Percentiles rank a stretch among this genome's conserved stretches.
phyloP scores from a whole-genome alignment of 1,140 invertebrate species.

The Formica selysi region DNA sequence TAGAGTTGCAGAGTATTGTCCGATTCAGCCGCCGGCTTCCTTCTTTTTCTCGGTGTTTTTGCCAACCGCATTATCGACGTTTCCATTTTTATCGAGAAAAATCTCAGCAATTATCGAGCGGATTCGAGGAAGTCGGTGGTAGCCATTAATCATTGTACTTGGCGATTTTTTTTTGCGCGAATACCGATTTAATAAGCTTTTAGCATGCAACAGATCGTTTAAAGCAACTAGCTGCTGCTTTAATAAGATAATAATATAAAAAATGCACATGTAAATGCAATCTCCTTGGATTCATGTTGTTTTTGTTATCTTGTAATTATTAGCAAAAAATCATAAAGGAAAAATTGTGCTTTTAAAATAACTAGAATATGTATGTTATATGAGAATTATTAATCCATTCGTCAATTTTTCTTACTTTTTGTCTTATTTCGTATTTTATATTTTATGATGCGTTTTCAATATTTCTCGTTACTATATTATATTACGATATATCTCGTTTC shows the following conservation, averaged over 20 bases:
- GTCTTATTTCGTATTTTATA: background rate
- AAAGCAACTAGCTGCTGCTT: background rate
- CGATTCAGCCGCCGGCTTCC: background rate
- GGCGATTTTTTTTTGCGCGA: background rate
- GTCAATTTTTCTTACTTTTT: background rate
- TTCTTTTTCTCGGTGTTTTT: constrained; percentile 12
- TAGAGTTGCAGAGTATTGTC: background rate
- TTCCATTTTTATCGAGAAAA: constrained; percentile 44
- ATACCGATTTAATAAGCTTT: constrained; percentile 29
- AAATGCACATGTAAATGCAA: background rate
- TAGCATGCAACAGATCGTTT: background rate
- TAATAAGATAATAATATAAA: constrained; percentile 5
- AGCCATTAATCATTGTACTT: constrained; percentile 36
- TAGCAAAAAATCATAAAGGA: background rate
- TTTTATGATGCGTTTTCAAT: background rate
- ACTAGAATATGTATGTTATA: background rate
- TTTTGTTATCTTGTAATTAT: constrained; percentile 18
- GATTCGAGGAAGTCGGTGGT: background rate
- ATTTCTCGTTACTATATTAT: background rate
- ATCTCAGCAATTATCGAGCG: background rate
- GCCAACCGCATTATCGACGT: constrained; percentile 34
- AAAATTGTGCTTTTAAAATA: background rate
- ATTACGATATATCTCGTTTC: too few relatives aligned
- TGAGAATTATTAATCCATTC: background rate
- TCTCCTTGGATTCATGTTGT: background rate